phyloP scores from a whole-genome alignment of 2,888 invertebrate species.

The Stenchaetothrips biformis region DNA sequence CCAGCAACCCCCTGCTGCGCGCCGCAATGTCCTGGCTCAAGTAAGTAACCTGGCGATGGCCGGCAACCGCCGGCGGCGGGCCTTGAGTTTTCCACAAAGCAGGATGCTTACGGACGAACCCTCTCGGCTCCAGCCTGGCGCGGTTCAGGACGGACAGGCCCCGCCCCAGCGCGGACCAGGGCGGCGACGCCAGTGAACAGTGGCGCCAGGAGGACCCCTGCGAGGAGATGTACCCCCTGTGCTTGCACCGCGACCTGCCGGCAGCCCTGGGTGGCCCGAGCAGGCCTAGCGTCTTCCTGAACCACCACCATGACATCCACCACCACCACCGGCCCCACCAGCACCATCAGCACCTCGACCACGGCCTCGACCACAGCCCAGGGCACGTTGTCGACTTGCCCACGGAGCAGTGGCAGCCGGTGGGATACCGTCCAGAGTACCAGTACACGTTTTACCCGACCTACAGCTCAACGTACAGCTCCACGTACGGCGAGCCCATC shows the following conservation, averaged over 20 bases:
- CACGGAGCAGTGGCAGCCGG: too few species aligned
- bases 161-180: background rate
- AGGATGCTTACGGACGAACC: background rate
- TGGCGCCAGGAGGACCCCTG: conserved; percentile 8
- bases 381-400: too few species aligned
- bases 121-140: background rate
- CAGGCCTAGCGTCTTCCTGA: background rate
- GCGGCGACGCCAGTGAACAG: background rate
- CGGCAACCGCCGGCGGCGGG: too few species aligned
- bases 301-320: background rate
- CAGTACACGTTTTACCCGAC: too few species aligned
- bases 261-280: background rate
- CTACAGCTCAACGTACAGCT: too few species aligned
- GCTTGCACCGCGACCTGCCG: background rate
- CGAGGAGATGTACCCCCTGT: background rate
- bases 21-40: background rate
- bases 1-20: background rate
- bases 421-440: too few species aligned
- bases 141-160: background rate
- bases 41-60: background rate
- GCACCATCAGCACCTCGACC: background rate
- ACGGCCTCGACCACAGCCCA: background rate
- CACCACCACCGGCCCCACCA: background rate
- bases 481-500: too few species aligned
- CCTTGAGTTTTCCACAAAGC: background rate